Base-by-base conservation (phyloP, 2,113 vertebrate species). In the Microcebus tavaratra region DNA sequence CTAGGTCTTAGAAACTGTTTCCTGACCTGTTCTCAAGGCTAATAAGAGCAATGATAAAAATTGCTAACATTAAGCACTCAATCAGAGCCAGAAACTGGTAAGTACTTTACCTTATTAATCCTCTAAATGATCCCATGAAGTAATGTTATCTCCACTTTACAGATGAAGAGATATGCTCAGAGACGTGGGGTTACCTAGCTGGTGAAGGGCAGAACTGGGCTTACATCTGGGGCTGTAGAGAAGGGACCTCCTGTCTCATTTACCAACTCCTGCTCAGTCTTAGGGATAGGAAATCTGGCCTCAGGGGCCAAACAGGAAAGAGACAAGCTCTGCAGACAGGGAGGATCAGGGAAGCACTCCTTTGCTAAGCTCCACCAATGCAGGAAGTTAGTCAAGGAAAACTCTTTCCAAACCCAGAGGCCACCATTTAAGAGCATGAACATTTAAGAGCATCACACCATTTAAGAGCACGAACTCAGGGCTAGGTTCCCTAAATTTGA, bases 81-180 rank as follows among this genome's bases (percentile, higher is more conserved):
- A 20, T 88, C 39, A 92, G 94, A 96, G 91, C 72, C 91, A 97
- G 86, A 91, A 88, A 87, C 78, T 45, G 12, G 13, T 88, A 92
- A 78, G 67, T 55, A n/a, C 29, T 59, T 36, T 57, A 63, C 86
- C 12, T 86, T 91, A 86, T 39, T 92, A 89, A 96, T 73, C 75
- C 73, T 27, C 53, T 81, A 94, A 65, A 70, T 63, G 67, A 95
- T 80, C n/a, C 27, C 76, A 97, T 50, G 88, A 92, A 86, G 61
- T 86, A 83, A 45, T 25, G 36, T 72, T 23, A 88, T 82, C 70
- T 91, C 42, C 17, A 90, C 20, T 90, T 90, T 83, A 63, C 42
- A 97, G 73, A 75, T 50, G 53, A 95, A 63, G 82, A 96, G 70
- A 83, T 57, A 68, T 45, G 68, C 61, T 57, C 70, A 86, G 45